A percentile compares a stretch with the other conserved stretches of the same genome.
Evolutionary conservation across 2,888 invertebrate genomes (phyloP).

Genomic region (Mellilla xanthometata): DNA sequence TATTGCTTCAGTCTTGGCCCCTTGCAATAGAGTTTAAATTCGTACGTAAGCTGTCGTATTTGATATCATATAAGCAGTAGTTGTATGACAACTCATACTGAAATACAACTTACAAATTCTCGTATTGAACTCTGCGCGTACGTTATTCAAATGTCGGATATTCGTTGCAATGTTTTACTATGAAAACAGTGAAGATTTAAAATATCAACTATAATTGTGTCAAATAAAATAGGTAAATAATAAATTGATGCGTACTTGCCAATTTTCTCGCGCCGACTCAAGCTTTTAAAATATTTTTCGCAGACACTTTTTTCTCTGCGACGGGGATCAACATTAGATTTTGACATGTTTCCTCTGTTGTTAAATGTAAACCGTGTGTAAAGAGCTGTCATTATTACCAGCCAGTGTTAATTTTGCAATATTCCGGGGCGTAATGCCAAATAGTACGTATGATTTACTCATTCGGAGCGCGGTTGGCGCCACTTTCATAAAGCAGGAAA

Average conservation of each 20-base stretch:
- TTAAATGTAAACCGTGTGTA: background rate
- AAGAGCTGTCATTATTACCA: slow-evolving; percentile 9
- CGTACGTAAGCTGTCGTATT: background rate
- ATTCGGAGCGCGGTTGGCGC: slow-evolving; percentile 54
- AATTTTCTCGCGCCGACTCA: too few relatives aligned
- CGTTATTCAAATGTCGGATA: slow-evolving; percentile 4
- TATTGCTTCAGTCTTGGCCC: background rate
- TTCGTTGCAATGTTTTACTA: background rate
- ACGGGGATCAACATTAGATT: too few relatives aligned
- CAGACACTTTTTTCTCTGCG: too few relatives aligned
- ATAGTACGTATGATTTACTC: slow-evolving; percentile 65
- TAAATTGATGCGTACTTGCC: too few relatives aligned
- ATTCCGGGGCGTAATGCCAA: slow-evolving; percentile 66
- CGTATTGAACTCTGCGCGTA: slow-evolving; percentile 2
- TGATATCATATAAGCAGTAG: too few relatives aligned
- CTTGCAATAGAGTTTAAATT: slow-evolving; percentile 10
- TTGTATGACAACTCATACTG: slow-evolving; percentile 3
- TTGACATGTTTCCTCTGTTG: too few relatives aligned
- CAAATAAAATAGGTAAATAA: too few relatives aligned
- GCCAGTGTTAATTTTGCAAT: slow-evolving; percentile 29
- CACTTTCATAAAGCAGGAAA: slow-evolving; percentile 55
- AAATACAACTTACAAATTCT: slow-evolving; percentile 16
- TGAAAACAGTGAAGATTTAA: too few relatives aligned
- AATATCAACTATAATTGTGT: too few relatives aligned
- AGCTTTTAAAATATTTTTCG: too few relatives aligned